Conservation (phyloP, 2,888 invertebrate genomes). For the Abscondita cerata region DNA sequence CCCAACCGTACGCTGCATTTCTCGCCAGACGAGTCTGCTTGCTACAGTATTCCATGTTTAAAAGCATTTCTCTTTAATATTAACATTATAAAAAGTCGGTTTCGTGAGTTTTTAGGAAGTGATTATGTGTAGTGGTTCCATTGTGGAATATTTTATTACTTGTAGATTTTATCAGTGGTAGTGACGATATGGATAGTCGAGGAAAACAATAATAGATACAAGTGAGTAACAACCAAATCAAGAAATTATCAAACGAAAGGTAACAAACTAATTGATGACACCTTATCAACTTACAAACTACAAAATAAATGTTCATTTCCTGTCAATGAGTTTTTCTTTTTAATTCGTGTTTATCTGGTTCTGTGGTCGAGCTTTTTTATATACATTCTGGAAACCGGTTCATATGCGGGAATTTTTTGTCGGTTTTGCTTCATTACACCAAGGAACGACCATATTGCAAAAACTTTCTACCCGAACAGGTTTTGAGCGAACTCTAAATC, state of each 20-base stretch:
- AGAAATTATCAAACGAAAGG: conserved; percentile 2
- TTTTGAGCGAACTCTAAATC: conserved; percentile 13
- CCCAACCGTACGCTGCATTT: conserved; percentile 49
- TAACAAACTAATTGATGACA: conserved; percentile 1
- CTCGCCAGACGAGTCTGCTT: conserved; percentile 52
- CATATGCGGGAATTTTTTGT: conserved; percentile 30
- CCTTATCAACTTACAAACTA: conserved; percentile 16
- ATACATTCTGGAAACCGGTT: conserved; percentile 31
- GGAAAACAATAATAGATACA: not conserved
- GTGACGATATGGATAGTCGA: conserved; percentile 23
- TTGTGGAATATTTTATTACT: conserved; percentile 22
- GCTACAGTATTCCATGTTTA: conserved; percentile 39
- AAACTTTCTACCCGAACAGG: conserved; percentile 23
- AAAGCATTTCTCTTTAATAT: not conserved
- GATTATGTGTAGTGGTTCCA: conserved; percentile 25
- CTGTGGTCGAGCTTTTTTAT: conserved; percentile 30
- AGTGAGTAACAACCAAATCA: not conserved
- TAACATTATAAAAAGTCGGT: conserved; percentile 11
- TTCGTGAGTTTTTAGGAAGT: conserved; percentile 26
- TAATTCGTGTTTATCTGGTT: conserved; percentile 34
- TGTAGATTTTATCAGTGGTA: conserved; percentile 19
- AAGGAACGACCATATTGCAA: conserved; percentile 30
- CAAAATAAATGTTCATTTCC: conserved; percentile 37
- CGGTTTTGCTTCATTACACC: conserved; percentile 27
- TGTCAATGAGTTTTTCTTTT: conserved; percentile 33